A percentile compares a stretch with the other conserved stretches of the same genome.
phyloP scores from a whole-genome alignment of 2,888 invertebrate species.

The Andrena chrysosceles region DNA sequence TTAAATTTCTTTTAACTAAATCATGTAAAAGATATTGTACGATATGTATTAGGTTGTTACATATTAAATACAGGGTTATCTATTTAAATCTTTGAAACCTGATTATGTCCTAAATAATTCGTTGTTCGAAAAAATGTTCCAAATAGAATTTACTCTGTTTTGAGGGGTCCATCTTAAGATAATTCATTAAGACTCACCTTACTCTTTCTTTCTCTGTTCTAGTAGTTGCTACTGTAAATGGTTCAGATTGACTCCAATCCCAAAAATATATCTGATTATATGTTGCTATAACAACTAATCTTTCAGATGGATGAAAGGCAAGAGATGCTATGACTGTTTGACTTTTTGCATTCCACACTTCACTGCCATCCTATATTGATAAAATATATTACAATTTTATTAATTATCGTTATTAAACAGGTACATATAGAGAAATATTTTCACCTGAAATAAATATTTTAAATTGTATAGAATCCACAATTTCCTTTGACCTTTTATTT shows the following conservation, averaged over 20 bases:
- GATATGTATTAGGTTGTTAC: too few relatives aligned
- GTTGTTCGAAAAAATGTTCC: too few relatives aligned
- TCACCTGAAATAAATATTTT: not conserved
- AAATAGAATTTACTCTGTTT: too few relatives aligned
- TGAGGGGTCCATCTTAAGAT: too few relatives aligned
- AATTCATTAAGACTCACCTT: slow-evolving; percentile 85
- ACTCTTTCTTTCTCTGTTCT: slow-evolving; percentile 92
- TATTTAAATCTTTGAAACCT: too few relatives aligned
- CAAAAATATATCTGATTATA: slow-evolving; percentile 94
- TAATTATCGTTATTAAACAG: not conserved
- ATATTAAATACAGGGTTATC: too few relatives aligned
- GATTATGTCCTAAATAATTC: too few relatives aligned
- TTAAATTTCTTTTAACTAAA: not conserved
- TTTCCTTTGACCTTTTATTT: too few relatives aligned
- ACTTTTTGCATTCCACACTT: slow-evolving; percentile 91
- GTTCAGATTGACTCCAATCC: slow-evolving; percentile 94
- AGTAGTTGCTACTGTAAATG: slow-evolving; percentile 91
- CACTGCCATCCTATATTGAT: slow-evolving; percentile 91
- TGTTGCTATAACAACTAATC: slow-evolving; percentile 94
- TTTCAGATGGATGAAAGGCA: slow-evolving; percentile 94
- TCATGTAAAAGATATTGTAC: not conserved
- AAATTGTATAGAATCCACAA: not conserved
- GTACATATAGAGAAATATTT: not conserved
- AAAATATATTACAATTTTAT: slow-evolving; percentile 3
- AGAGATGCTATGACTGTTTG: slow-evolving; percentile 93